A percentile compares a stretch with the other conserved stretches of the same genome.
Evolutionary conservation across 2,113 vertebrate species (phyloP).

Genomic region (Polypterus bichir): DNA sequence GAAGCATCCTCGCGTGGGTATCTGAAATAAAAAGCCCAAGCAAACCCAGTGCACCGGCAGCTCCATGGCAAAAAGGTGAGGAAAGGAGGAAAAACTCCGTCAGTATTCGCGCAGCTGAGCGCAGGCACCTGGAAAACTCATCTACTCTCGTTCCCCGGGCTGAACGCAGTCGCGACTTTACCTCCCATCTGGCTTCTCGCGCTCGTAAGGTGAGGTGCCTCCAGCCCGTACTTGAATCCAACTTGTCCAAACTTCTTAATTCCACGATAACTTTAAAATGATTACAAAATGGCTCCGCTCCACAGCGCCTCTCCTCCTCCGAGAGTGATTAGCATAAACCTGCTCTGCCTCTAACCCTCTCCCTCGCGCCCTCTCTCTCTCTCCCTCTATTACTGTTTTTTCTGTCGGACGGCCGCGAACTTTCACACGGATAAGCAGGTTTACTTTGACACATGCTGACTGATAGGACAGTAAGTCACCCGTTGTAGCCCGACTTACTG

Average conservation of each 20-base stretch:
- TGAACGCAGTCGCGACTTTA: constrained; percentile 29
- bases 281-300: constrained; percentile 75
- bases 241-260: constrained; percentile 36
- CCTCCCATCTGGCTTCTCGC: constrained; percentile 40
- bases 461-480: too few species aligned
- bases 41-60: constrained; percentile 35
- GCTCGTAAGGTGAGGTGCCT: constrained; percentile 21
- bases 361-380: too few species aligned
- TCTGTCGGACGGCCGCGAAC: too few species aligned
- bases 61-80: constrained; percentile 34
- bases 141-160: constrained; percentile 39
- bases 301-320: constrained; percentile 43
- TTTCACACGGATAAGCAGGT: too few species aligned
- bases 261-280: constrained; percentile 53
- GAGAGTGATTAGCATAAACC: constrained; percentile 63
- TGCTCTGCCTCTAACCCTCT: constrained; percentile 29
- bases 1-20: constrained; percentile 41
- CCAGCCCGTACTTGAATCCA: constrained; percentile 29
- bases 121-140: constrained; percentile 21
- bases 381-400: too few species aligned
- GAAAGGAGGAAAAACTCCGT: constrained; percentile 15
- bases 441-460: too few species aligned
- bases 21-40: constrained; percentile 32
- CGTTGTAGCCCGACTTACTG: too few species aligned
- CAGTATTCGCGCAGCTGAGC: constrained; percentile 21